Conservation (phyloP, 2,888 invertebrate genomes). For the Drosophila longiperda region DNA sequence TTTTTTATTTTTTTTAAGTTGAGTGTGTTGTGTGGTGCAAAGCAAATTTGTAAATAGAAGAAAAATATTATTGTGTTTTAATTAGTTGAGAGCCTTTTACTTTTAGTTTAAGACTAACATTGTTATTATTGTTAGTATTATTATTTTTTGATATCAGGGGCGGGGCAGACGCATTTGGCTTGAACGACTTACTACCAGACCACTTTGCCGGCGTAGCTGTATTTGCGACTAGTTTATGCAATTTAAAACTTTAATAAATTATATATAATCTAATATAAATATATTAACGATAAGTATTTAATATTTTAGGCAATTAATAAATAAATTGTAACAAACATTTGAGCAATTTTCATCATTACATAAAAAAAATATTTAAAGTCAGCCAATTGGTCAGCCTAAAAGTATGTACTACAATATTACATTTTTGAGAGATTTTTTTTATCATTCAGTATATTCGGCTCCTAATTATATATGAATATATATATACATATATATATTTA, state of each 20-base stretch:
- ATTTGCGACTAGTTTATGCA: conserved; percentile 12
- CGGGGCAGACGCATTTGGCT: conserved; percentile 31
- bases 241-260: background rate
- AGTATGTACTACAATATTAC: conserved; percentile 51
- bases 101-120: conserved; percentile 7
- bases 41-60: conserved; percentile 73
- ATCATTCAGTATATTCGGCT: background rate
- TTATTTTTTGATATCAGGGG: background rate
- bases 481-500: background rate
- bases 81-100: conserved; percentile 58
- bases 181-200: conserved; percentile 72
- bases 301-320: background rate
- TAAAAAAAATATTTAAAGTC: background rate
- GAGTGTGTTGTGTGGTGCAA: conserved; percentile 58
- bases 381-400: conserved; percentile 34
- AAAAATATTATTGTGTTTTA: conserved; percentile 57
- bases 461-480: background rate
- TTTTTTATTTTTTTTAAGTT: conserved; percentile 2
- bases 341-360: background rate
- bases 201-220: conserved; percentile 53
- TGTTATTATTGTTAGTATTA: background rate
- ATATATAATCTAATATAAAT: background rate
- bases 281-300: background rate
- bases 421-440: background rate
- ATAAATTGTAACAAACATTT: background rate